Base-by-base conservation (phyloP, 2,113 vertebrate species). In the Cyanocitta stelleri region DNA sequence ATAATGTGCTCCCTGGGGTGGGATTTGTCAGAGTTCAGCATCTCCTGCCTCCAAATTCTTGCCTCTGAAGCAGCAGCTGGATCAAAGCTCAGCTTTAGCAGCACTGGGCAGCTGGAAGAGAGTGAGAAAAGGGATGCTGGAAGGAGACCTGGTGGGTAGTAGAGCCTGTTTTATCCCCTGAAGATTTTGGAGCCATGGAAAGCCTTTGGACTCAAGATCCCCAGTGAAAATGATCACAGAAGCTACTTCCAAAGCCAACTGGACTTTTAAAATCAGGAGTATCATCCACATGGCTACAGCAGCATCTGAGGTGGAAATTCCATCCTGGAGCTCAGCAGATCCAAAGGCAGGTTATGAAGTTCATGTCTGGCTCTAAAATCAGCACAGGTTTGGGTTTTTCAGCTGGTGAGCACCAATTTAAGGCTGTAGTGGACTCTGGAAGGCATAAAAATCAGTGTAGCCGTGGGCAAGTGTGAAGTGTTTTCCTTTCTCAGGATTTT, bases 1-100 rank as follows among this genome's bases (percentile, higher is more conserved):
- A 26, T 4, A 15, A 3, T 0, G 1, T 9, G 1, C 7, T 58
- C 6, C n/a, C 48, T 9, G 79, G 3, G 4, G 10, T 78, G 59
- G 41, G 67, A 46, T 59, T 83, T 90, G 29, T 58, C 64, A 30
- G 39, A 13, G 7, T 71, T 55, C 39, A 30, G 52, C 61, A 44
- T 69, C 69, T 85, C n/a, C 74, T 86, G 58, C 39, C 67, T 43
- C 29, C 0, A 0, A 33, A 4, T 44, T 51, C 14, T 58, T 35
- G n/a, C 20, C 22, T 44, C 15, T 51, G 75, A 84, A 82, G 62
- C 10, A 48, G 62, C 29, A 71, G 77, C 17, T 69, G 59, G 33
- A 23, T 16, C 14, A 19, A 56, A 71, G 59, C 64, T 85, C 44
- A 52, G 66, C 11, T 16, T 64, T 32, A 27, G 52, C 74, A 85